Evolutionary conservation across 2,888 invertebrate species (phyloP), one percentile per base, ranked within the genome.

Genomic region (Capitulum mitella): DNA sequence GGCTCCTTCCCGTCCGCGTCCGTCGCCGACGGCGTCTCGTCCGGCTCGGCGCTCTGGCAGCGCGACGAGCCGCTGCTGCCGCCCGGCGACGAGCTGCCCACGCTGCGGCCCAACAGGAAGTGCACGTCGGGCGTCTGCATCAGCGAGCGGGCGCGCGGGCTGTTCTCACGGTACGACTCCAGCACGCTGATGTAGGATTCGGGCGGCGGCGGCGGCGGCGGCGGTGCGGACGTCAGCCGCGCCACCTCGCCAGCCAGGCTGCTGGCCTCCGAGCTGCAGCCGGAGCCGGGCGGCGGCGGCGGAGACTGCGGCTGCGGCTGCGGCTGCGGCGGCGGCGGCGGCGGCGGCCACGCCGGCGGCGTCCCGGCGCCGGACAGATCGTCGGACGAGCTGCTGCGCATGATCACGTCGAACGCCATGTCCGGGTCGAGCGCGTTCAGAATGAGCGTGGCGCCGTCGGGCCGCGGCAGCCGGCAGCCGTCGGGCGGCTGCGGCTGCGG

Each of bases 111-210:
- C 26, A 29, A 32, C 46, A 76, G 3, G 76, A 43, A 76, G 46
- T 48, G 76, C 76, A 76, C 46, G 46, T 76, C 76, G 19, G 76
- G 76, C 16, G 76, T 76, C 29, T 46, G 43, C 76, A 76, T 76
- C 16, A 76, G 76, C n/a, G 76, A 76, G 46, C 76, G 76, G 5
- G 76, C 76, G 10, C 76, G 76, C n/a, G 76, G 76, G 19, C 76
- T 76, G 76, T 8, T 48, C 29, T 43, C 76, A 1, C 76, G 76
- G 82, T 90, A 90, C 83, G 89, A 89, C 82, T 89, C 88, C 46
- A 91, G 86, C 54, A 90, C 85, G 5, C 89, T 88, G 82, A 90
- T 89, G 82, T 89, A 90, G 81, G 90, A 90, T 61, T 88, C 85
- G 26, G 10, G 26, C 29, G 10, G 75, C n/a, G 43, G 43, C 29